Conservation (phyloP, 2,113 vertebrate species). For the pig (Sus scrofa) region DNA sequence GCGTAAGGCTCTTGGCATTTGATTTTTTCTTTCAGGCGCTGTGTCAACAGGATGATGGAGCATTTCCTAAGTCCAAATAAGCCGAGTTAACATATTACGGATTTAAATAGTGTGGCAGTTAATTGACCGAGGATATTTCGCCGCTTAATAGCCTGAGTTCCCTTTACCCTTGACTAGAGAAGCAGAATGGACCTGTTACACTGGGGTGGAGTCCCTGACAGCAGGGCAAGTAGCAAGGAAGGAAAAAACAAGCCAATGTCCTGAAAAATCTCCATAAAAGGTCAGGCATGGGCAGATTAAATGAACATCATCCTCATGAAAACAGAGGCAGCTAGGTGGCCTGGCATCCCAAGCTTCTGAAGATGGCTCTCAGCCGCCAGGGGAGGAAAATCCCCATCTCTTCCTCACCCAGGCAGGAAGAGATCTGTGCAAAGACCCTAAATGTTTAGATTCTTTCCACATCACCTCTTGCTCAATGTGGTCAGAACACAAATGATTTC, state of each 20-base stretch:
- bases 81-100: neutral
- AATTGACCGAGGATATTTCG: neutral
- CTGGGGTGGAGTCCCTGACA: neutral
- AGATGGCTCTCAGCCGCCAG: neutral
- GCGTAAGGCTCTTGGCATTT: neutral
- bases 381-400: neutral
- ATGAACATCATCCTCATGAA: neutral
- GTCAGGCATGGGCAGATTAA: neutral
- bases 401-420: neutral
- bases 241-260: neutral
- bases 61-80: neutral
- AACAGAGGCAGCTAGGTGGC: neutral
- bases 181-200: neutral
- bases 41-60: neutral
- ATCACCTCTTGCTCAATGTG: neutral
- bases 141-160: neutral
- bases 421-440: no score
- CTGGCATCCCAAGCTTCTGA: neutral
- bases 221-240: neutral
- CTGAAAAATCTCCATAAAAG: neutral
- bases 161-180: neutral
- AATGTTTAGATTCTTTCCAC: rapidly evolving
- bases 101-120: neutral
- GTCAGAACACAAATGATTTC: neutral
- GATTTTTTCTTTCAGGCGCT: neutral